These are phyloP conservation scores for Teleogryllus oceanicus DNA, from an alignment of 2,888 invertebrate genomes.

Conservation along the genomic window DNA sequence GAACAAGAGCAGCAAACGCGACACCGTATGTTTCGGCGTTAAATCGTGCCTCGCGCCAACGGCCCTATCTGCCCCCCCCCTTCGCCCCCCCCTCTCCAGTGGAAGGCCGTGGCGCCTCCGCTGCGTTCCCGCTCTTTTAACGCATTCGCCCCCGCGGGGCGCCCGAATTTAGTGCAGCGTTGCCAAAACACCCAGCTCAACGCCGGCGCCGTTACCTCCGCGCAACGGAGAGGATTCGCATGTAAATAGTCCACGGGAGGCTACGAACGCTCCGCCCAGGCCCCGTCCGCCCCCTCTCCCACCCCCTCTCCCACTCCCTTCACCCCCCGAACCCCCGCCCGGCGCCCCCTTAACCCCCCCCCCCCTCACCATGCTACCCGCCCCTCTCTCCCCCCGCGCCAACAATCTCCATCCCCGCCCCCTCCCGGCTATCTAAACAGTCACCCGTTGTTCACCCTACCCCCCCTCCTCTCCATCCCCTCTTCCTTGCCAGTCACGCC, in stretches of 20 bases:
- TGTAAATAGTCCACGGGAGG: neutral
- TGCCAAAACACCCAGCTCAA: neutral
- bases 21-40: neutral
- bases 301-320: no score
- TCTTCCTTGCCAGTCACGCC: no score
- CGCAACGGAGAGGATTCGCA: neutral
- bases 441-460: no score
- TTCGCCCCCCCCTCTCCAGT: neutral
- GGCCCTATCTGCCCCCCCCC: neutral
- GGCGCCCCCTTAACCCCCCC: no score
- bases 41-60: neutral
- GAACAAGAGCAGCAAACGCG: neutral
- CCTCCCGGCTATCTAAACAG: no score
- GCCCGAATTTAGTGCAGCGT: neutral
- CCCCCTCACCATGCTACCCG: no score
- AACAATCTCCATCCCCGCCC: no score
- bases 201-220: neutral
- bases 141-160: neutral
- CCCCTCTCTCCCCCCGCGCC: no score
- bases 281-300: no score
- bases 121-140: neutral
- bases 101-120: neutral
- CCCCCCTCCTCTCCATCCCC: no score
- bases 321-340: no score
- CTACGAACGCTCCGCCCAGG: no score